Base-by-base conservation (phyloP, 2,797 vertebrate species). In the Rhynchonycteris naso region DNA sequence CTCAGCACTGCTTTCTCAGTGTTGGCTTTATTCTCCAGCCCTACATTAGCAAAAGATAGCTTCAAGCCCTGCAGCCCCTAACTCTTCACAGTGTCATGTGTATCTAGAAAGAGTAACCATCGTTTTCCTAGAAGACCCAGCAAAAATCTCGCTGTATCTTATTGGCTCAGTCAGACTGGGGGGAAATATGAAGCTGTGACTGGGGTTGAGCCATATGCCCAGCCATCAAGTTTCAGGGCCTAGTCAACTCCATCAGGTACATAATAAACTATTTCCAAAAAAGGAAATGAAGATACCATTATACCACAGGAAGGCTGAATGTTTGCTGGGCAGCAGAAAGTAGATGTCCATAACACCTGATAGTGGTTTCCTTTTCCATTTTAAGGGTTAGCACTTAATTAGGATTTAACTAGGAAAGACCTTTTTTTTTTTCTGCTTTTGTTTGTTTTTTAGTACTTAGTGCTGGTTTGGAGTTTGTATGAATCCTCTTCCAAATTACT, bases 391-490 rank as follows among this genome's bases (percentile, higher is more conserved):
- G 14, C 38, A 50, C 11, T 72, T 47, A 86, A 52, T 33, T 89
- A 86, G 52, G 24, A 50, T 8, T 72, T 47, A 86, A 52, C 38
- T 89, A 86, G 52, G 21, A 50, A 96, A 95, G 71, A 83, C 43
- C 59, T 68, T 16, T 43, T 91, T 47, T 33, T 50, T 84, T 35
- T 26, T 52, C 47, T 28, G 5, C 21, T 21, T 16, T 85, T 38
- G 74, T 79, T 80, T 89, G 16, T 56, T 24, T 75, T 66, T 81
- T 63, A 58, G 2, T 68, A 81, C 89, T 80, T 87, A 69, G 33
- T 59, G 33, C 30, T 91, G 52, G 89, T 78, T 94, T 93, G 69
- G 16, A 79, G 26, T 93, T 93, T 94, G 15, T 93, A 78, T 92
- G 75, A 92, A 58, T 92, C 68, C 4, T 74, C 43, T 90, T 93